Percentiles rank a stretch among this genome's conserved stretches.
Evolutionary conservation across 1,140 invertebrate genomes (phyloP).

Genomic region (Gryllus bimaculatus): DNA sequence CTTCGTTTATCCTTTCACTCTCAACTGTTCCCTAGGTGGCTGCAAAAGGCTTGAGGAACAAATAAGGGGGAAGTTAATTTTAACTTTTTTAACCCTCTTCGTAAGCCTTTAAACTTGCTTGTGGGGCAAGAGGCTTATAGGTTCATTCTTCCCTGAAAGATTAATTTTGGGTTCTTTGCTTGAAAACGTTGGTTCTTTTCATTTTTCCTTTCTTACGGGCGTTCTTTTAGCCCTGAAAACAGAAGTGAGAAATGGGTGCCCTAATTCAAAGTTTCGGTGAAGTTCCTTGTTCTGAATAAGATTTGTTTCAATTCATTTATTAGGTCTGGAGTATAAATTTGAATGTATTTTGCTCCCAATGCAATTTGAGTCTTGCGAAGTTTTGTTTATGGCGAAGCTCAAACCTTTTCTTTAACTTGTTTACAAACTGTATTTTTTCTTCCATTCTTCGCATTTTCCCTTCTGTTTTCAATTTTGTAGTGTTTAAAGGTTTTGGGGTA

Average conservation of each 20-base stretch:
- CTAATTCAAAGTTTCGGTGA: neutral
- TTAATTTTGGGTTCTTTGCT: neutral
- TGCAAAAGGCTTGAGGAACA: neutral
- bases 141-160: neutral
- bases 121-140: neutral
- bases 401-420: no score
- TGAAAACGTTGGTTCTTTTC: neutral
- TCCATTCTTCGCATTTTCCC: no score
- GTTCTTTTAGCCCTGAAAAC: neutral
- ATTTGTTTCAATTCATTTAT: no score
- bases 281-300: no score
- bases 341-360: no score
- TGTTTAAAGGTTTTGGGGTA: no score
- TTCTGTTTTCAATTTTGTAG: no score
- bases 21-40: no score
- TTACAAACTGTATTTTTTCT: no score
- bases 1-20: neutral
- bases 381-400: no score
- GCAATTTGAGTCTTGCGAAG: no score
- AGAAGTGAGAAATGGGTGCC: neutral
- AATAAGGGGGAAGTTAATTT: neutral
- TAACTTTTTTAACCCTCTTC: neutral
- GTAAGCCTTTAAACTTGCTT: neutral
- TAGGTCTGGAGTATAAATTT: no score
- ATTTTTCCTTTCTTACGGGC: neutral